Base-by-base conservation (phyloP, 2,113 vertebrate species). In the Balaenoptera acutorostrata region DNA sequence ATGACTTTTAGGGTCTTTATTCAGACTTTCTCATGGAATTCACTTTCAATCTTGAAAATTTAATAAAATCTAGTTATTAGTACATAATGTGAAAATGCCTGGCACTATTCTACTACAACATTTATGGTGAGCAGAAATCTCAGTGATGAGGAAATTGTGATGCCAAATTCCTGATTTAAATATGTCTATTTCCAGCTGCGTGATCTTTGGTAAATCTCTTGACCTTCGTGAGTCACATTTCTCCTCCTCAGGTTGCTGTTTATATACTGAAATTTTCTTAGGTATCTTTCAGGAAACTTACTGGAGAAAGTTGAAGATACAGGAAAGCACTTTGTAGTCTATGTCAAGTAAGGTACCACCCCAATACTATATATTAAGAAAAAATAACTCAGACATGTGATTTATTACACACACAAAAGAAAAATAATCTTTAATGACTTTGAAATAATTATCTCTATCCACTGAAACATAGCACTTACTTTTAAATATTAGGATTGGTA, bases 401-500 rank as follows among this genome's bases (percentile, higher is more conserved):
- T 41, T 93, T 86, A 89, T 20, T 44, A 9, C 12, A 33, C 8
- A 72, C 41, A 20, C 64, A 81, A 90, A 93, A 80, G 39, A 82
- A 90, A 90, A 95, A 90, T 15, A 61, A 57, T 8, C 10, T 89
- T 69, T 55, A 64, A 29, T 88, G 31, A 59, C n/a, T 71, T 80
- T 46, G 29, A 82, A 90, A 41, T 91, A 71, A 61, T 93, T 44
- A 72, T 88, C 78, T 72, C 29, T 82, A 72, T 31, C 17, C 57
- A 90, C n/a, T n/a, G 72, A 97, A 97, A 82, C 46, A 91, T 61
- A 81, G 20, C 7, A n/a, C n/a, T 71, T 87, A 41, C 36, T 92
- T 90, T 84, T 78, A 77, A 95, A 25, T 52, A 55, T 75, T 64
- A 82, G 20, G 31, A 82, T 44, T 85, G 75, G 17, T 7, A 78